phyloP scores from a whole-genome alignment of 2,113 vertebrate species.

The Bostrychus sinensis region DNA sequence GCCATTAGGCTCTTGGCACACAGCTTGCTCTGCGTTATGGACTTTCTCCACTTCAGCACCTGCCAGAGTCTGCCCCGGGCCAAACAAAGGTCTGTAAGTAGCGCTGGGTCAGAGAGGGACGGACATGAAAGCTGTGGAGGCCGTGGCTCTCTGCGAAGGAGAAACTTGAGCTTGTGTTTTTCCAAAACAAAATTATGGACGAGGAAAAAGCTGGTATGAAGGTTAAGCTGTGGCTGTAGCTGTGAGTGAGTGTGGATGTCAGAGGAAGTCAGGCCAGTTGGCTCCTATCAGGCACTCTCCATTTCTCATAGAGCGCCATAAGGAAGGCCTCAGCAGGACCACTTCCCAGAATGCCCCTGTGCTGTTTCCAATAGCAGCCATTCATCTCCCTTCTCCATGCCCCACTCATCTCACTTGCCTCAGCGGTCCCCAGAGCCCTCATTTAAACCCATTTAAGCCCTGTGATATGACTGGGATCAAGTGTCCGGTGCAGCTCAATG shows the following conservation, averaged over 20 bases:
- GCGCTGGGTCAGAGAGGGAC: slow-evolving; percentile 28
- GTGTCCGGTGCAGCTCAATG: slow-evolving; percentile 46
- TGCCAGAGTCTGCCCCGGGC: slow-evolving; percentile 66
- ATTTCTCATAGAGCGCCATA: slow-evolving; percentile 73
- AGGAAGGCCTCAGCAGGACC: slow-evolving; percentile 60
- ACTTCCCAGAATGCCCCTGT: slow-evolving; percentile 64
- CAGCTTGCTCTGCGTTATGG: slow-evolving; percentile 56
- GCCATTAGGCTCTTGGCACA: slow-evolving; percentile 68
- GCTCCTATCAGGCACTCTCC: slow-evolving; percentile 64
- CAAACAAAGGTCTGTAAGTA: slow-evolving; percentile 62
- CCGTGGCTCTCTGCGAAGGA: slow-evolving; percentile 55
- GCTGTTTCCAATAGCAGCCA: slow-evolving; percentile 37
- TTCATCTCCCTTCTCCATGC: slow-evolving; percentile 26
- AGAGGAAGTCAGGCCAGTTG: slow-evolving; percentile 62
- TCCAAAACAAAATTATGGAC: slow-evolving; percentile 75
- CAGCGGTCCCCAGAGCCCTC: slow-evolving; percentile 53
- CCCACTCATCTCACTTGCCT: not conserved
- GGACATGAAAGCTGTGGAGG: slow-evolving; percentile 65
- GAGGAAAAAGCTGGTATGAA: slow-evolving; percentile 35
- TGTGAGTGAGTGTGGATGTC: slow-evolving; percentile 34
- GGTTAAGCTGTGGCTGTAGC: slow-evolving; percentile 44
- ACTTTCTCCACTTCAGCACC: slow-evolving; percentile 75
- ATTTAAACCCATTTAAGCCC: slow-evolving; percentile 64
- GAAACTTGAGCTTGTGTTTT: slow-evolving; percentile 72
- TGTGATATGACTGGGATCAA: slow-evolving; percentile 58